Conservation (phyloP, 2,113 vertebrate genomes). For the Tychaedon coryphoeus region DNA sequence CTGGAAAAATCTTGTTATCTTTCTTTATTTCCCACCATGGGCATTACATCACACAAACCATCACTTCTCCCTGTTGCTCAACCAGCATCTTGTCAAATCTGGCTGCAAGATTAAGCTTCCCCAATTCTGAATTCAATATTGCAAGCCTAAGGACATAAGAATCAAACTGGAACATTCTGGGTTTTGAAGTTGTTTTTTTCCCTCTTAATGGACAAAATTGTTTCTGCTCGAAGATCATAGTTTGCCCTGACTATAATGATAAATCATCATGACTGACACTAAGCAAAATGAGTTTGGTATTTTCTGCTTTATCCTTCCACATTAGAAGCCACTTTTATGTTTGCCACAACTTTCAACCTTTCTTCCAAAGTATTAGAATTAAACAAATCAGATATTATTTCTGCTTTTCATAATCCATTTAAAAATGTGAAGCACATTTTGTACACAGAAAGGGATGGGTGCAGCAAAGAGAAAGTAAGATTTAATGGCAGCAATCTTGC, state of each 20-base stretch:
- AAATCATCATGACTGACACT: constrained; percentile 66
- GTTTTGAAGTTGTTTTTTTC: not conserved
- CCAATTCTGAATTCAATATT: constrained; percentile 76
- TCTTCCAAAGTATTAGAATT: constrained; percentile 37
- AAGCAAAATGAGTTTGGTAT: constrained; percentile 70
- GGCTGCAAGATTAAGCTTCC: constrained; percentile 78
- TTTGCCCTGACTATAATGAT: constrained; percentile 58
- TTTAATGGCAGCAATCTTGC: not conserved
- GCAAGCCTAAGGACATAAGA: constrained; percentile 75
- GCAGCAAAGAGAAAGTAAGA: not conserved
- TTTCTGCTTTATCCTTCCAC: constrained; percentile 60
- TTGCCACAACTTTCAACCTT: constrained; percentile 59
- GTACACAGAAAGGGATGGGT: not conserved
- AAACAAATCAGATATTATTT: not conserved
- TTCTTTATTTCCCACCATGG: constrained; percentile 52
- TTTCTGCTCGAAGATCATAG: constrained; percentile 66
- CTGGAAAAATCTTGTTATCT: constrained; percentile 30
- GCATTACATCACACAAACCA: constrained; percentile 41
- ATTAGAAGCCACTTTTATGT: constrained; percentile 60
- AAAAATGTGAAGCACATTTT: not conserved
- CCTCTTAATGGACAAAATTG: constrained; percentile 69
- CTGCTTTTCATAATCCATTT: constrained; percentile 13
- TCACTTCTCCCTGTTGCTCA: constrained; percentile 63
- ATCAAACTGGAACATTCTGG: constrained; percentile 68
- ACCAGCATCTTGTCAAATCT: constrained; percentile 75